Percentiles rank a stretch among this genome's conserved stretches.
phyloP scores from a whole-genome alignment of 2,113 vertebrate genomes.

The Sialia sialis region DNA sequence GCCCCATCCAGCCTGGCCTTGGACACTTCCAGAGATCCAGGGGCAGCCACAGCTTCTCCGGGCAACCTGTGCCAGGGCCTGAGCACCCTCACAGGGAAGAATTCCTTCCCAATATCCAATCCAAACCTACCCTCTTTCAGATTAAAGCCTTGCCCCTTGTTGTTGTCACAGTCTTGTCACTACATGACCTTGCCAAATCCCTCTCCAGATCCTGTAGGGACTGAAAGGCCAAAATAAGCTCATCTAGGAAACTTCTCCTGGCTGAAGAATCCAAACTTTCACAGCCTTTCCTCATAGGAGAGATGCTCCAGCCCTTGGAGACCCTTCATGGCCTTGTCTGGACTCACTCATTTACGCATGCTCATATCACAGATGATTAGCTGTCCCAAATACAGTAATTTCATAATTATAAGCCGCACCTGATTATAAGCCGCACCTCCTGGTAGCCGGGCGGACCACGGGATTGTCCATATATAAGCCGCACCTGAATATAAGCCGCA shows the following conservation, averaged over 20 bases:
- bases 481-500: too few relatives aligned
- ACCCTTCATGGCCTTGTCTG: neutral
- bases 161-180: neutral
- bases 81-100: accelerated
- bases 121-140: neutral
- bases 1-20: accelerated
- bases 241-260: neutral
- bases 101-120: neutral
- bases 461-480: too few relatives aligned
- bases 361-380: neutral
- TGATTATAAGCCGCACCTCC: too few relatives aligned
- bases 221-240: neutral
- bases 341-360: neutral
- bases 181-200: neutral
- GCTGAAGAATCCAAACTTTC: neutral
- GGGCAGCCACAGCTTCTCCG: neutral
- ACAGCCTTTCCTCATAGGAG: neutral
- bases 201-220: neutral
- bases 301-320: neutral
- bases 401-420: too few relatives aligned
- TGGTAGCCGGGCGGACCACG: too few relatives aligned
- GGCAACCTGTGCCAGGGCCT: neutral
- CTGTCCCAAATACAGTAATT: neutral
- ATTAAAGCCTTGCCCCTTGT: neutral
- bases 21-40: neutral